These are phyloP conservation scores for Potamarius usumacintae DNA, from an alignment of 2,113 vertebrate species.

Conservation along the genomic window DNA sequence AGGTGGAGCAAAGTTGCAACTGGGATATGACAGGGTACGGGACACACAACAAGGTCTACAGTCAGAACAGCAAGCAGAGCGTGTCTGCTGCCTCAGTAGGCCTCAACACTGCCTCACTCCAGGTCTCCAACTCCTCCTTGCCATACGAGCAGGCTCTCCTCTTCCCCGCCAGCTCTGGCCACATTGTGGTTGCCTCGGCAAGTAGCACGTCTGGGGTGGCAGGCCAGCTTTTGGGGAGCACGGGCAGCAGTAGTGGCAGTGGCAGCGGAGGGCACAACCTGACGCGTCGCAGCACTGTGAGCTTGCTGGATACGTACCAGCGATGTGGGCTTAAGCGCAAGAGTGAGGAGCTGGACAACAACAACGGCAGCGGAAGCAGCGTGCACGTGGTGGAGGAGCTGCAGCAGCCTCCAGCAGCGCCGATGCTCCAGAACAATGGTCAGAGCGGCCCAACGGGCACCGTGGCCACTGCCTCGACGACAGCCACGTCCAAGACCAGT, in stretches of 20 bases:
- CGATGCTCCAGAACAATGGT: conserved; percentile 94
- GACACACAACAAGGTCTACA: conserved; percentile 94
- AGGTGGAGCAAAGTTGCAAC: conserved; percentile 94
- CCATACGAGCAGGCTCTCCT: conserved; percentile 96
- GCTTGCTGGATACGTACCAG: conserved; percentile 98
- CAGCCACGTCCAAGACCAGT: conserved; percentile 94
- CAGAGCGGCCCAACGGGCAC: conserved; percentile 84
- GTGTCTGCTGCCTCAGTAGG: conserved; percentile 82
- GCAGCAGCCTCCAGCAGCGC: conserved; percentile 63
- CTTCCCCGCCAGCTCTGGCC: conserved; percentile 89
- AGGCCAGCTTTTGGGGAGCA: conserved; percentile 83
- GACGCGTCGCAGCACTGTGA: conserved; percentile 97
- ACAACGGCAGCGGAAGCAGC: conserved; percentile 81
- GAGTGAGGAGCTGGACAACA: conserved; percentile 94
- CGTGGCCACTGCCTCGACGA: conserved; percentile 86
- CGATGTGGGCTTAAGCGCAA: conserved; percentile 99
- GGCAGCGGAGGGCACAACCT: conserved; percentile 87
- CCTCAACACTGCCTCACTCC: conserved; percentile 88
- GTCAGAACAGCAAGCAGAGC: conserved; percentile 91
- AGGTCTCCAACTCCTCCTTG: conserved; percentile 84
- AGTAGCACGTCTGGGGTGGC: conserved; percentile 85
- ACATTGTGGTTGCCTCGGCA: conserved; percentile 92
- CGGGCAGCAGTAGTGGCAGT: conserved; percentile 78
- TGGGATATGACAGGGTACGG: conserved; percentile 99
- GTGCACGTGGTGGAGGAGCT: conserved; percentile 50